Conservation (phyloP, 2,797 vertebrate species). For the Propithecus deckenii region DNA sequence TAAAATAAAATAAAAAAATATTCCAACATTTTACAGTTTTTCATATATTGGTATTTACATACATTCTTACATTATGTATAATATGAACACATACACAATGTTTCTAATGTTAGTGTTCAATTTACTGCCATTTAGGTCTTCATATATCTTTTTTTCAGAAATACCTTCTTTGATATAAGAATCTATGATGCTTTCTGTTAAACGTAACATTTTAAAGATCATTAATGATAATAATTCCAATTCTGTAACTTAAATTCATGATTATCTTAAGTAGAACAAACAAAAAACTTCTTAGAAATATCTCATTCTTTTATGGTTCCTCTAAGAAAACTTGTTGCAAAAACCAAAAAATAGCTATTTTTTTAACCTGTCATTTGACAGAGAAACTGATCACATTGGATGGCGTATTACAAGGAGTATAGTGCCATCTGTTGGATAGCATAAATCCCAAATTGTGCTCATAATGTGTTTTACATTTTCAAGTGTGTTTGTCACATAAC, state of each 20-base stretch:
- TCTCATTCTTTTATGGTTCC: constrained; percentile 34
- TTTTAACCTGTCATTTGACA: constrained; percentile 43
- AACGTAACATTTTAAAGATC: constrained; percentile 56
- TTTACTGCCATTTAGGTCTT: background rate
- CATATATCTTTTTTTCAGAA: constrained; percentile 42
- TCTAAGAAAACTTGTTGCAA: constrained; percentile 49
- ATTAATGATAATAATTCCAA: constrained; percentile 56
- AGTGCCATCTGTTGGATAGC: constrained; percentile 80
- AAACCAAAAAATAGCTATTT: constrained; percentile 63
- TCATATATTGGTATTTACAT: background rate
- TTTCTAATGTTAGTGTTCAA: background rate
- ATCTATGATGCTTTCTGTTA: constrained; percentile 61
- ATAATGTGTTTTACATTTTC: background rate
- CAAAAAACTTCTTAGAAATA: constrained; percentile 64
- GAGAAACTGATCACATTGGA: constrained; percentile 23
- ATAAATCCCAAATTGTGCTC: background rate
- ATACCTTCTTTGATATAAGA: constrained; percentile 23
- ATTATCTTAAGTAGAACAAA: constrained; percentile 66
- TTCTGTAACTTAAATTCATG: constrained; percentile 31
- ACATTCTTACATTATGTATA: background rate
- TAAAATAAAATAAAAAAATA: background rate
- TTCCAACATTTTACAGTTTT: background rate
- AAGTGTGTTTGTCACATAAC: background rate
- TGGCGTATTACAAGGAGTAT: constrained; percentile 72
- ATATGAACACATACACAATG: background rate